phyloP scores from a whole-genome alignment of 2,888 invertebrate species.

The Meiosimyza platycephala region DNA sequence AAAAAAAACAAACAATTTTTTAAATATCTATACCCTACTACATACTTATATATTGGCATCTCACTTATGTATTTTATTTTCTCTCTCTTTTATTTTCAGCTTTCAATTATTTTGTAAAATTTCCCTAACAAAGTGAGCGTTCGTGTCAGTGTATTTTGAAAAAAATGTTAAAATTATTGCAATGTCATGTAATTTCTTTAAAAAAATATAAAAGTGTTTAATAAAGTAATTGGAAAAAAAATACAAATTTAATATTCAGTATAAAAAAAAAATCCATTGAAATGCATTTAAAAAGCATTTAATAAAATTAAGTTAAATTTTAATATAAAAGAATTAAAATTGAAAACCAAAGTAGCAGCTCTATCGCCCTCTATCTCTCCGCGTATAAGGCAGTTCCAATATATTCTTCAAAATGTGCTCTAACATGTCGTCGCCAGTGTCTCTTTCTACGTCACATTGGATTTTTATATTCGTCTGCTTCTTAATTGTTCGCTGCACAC shows the following conservation, averaged over 20 bases:
- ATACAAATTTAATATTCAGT: background rate
- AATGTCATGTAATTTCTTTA: too few species aligned
- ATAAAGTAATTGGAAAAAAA: background rate
- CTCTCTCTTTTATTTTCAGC: background rate
- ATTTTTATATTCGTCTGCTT: slow-evolving; percentile 45
- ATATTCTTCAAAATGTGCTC: slow-evolving; percentile 2
- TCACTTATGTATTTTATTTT: background rate
- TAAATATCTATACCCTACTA: too few species aligned
- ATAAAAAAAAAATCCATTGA: background rate
- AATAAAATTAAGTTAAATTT: background rate
- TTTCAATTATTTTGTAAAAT: background rate
- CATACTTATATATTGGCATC: too few species aligned
- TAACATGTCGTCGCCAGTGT: slow-evolving; percentile 30
- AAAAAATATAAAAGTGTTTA: background rate
- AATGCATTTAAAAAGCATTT: background rate
- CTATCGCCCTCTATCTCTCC: background rate
- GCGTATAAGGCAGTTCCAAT: background rate
- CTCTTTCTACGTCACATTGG: slow-evolving; percentile 26
- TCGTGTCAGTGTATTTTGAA: too few species aligned
- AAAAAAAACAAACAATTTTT: too few species aligned
- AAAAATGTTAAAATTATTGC: too few species aligned
- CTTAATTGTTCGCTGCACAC: slow-evolving; percentile 50
- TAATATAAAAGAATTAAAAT: background rate
- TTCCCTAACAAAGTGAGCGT: background rate
- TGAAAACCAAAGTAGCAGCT: too few species aligned